Evolutionary conservation across 2,113 vertebrate species (phyloP), one percentile per base, ranked within the genome.

Genomic region (Synodontis membranacea): DNA sequence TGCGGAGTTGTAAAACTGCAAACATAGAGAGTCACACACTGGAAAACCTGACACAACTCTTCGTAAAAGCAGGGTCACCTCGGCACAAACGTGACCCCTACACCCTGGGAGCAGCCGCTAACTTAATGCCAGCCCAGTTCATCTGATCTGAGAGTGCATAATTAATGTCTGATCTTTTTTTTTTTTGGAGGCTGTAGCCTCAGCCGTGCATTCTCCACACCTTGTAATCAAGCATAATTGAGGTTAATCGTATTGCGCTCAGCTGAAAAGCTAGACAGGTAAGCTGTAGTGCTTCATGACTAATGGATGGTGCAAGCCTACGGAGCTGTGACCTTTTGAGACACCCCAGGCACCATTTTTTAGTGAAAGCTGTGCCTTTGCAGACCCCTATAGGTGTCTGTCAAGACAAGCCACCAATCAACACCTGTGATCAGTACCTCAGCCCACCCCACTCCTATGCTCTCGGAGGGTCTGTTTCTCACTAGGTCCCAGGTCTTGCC

Each of bases 281-380:
- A 93, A 93, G 93, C 94, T 90, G 88, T 89, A 89, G 90, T 89
- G 86, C 83, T 93, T 94, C 93, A 93, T 95, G 93, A 94, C 95
- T 95, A 94, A 95, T 95, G 94, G 92, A 94, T 94, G 93, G 92
- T 89, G 93, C 90, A 91, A 89, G 92, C 88, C 87, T n/a, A 91
- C 92, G 89, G 92, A 90, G 92, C 92, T 91, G 91, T 93, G 94
- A 94, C 93, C 94, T 95, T 94, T 94, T 95, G 94, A 95, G 93
- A 95, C 92, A 94, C 93, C 93, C 93, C 95, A 94, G 94, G 94
- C 93, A 90, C 94, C 94, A 94, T 93, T 95, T 94, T 94, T 94
- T 92, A 95, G 94, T 94, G 93, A 94, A 95, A 94, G 93, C 93
- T 93, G 91, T 92, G 92, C 92, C 93, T 92, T 92, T 88, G 91